Percentiles rank a stretch among this genome's conserved stretches.
phyloP scores from a whole-genome alignment of 2,113 vertebrate species.

The Trematocara variabile region DNA sequence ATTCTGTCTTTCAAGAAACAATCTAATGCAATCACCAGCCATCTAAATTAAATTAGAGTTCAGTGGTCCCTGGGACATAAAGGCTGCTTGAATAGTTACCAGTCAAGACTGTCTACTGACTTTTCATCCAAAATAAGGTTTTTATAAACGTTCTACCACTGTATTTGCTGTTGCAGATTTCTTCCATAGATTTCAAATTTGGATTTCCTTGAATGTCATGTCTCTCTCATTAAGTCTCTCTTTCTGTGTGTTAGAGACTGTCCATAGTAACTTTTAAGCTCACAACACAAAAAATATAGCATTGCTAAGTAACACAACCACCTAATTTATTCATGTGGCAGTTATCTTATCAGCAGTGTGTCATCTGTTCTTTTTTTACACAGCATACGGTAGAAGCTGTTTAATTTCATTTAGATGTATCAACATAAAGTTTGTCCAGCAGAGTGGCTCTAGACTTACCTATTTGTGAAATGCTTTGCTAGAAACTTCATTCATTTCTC shows the following conservation, averaged over 20 bases:
- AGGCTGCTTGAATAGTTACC: background rate
- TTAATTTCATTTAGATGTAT: background rate
- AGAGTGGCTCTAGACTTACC: background rate
- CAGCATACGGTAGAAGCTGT: background rate
- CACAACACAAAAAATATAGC: background rate
- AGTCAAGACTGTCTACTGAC: background rate
- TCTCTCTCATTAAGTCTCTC: background rate
- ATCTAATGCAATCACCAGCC: background rate
- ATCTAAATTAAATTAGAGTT: background rate
- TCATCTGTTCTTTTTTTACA: background rate
- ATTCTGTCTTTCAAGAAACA: background rate
- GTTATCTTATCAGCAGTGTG: background rate
- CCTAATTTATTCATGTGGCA: background rate
- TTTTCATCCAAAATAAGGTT: background rate
- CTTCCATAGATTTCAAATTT: background rate
- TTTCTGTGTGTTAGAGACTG: background rate
- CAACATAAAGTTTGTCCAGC: background rate
- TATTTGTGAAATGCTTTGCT: background rate
- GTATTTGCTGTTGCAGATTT: background rate
- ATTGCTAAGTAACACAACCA: background rate
- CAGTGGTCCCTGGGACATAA: background rate
- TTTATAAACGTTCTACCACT: background rate
- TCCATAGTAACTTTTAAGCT: background rate
- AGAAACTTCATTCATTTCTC: background rate
- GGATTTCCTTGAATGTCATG: background rate